A percentile compares a stretch with the other conserved stretches of the same genome.
phyloP scores from a whole-genome alignment of 2,888 invertebrate genomes.

The Mimumesa dahlbomi region DNA sequence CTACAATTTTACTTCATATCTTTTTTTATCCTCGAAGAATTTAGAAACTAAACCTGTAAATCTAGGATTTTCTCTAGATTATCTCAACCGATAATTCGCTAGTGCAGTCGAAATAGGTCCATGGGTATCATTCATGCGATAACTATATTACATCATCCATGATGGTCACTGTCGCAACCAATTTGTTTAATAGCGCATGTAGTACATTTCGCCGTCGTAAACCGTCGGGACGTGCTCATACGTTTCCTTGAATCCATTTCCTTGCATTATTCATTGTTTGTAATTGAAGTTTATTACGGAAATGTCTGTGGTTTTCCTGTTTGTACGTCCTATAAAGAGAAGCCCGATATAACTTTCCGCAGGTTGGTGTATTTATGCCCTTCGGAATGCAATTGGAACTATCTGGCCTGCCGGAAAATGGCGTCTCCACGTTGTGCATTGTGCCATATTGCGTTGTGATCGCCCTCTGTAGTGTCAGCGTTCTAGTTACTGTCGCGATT shows the following conservation, averaged over 20 bases:
- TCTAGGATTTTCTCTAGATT: too few relatives aligned
- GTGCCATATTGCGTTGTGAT: conserved; percentile 83
- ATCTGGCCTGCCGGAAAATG: conserved; percentile 79
- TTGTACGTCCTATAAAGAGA: neutral
- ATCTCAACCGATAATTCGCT: too few relatives aligned
- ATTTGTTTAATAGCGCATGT: neutral
- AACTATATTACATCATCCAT: too few relatives aligned
- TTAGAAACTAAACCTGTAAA: too few relatives aligned
- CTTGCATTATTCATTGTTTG: conserved; percentile 1
- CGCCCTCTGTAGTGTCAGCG: conserved; percentile 83
- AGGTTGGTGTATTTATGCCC: conserved; percentile 83
- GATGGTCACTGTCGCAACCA: neutral
- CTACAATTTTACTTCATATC: too few relatives aligned
- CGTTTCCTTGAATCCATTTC: conserved; percentile 1
- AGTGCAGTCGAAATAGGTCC: too few relatives aligned
- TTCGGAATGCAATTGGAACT: conserved; percentile 83
- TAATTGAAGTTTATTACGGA: neutral
- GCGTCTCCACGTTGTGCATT: conserved; percentile 81
- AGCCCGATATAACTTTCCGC: too few relatives aligned
- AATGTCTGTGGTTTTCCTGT: neutral
- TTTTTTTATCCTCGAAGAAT: too few relatives aligned
- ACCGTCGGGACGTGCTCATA: too few relatives aligned
- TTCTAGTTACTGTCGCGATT: conserved; percentile 84
- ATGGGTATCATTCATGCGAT: too few relatives aligned
- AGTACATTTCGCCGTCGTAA: neutral